Base-by-base conservation (phyloP, 2,797 vertebrate species). In the Acanthurus lineatus region DNA sequence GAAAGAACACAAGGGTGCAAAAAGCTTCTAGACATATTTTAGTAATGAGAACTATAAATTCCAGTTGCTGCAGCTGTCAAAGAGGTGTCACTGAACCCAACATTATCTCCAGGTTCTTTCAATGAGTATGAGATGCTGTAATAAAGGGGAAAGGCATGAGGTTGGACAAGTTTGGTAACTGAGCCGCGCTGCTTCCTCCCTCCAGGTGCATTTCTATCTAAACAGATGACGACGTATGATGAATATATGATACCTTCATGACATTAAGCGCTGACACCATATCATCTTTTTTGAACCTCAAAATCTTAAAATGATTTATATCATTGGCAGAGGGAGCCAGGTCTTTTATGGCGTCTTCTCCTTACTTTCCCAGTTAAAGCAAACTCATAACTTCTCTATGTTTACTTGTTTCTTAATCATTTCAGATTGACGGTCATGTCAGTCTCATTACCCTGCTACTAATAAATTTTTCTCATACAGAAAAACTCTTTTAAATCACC, bases 31-130 rank as follows among this genome's bases (percentile, higher is more conserved):
- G 22, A 28, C 57, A 82, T 58, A 76, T 58, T 77, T 76, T 40
- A 67, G 15, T 65, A 79, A 71, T 77, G 67, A 83, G 22, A 54
- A 45, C 53, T 63, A 28, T 83, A 48, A 65, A 79, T 81, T 56
- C n/a, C 3, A 38, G 10, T 7, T 10, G 10, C 6, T 38, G 2
- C 28, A 14, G 48, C 20, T 69, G 64, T 78, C 42, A 60, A 35
- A 45, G 38, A 51, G 22, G 38, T 15, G 45, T n/a, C 11, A 51
- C 0, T 38, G 45, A 32, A 52, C 44, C 11, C 1, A n/a, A 4
- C 15, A 28, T 42, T 48, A 44, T 45, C 16, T 60, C 53, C 35
- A 1, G 45, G 0, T 59, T 64, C 20, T 15, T 8, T 16, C 1
- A 70, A 40, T 10, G 38, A 64, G 35, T 42, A 19, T 0, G 49